Conservation (phyloP, 2,888 invertebrate genomes). For the Galerucella nymphaeae region DNA sequence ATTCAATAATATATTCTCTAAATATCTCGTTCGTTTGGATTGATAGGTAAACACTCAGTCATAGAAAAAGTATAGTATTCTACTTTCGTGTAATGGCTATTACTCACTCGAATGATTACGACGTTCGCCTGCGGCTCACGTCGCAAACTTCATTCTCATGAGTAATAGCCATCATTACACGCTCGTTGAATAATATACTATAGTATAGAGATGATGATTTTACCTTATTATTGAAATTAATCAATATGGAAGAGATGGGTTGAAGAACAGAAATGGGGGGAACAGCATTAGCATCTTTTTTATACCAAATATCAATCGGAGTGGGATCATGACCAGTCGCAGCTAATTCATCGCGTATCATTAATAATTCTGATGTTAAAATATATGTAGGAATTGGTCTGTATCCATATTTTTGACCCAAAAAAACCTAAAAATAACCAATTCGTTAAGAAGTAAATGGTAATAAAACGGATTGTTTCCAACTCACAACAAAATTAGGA, state of each 20-base stretch:
- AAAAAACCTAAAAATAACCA: slow-evolving; percentile 75
- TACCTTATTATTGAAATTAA: slow-evolving; percentile 98
- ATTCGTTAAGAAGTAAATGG: neutral
- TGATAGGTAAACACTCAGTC: no score
- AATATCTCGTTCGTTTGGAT: no score
- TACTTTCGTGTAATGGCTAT: no score
- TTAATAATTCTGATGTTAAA: slow-evolving; percentile 87
- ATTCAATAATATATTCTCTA: no score
- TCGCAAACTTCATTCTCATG: no score
- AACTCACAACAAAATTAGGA: slow-evolving; percentile 91
- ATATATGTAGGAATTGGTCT: slow-evolving; percentile 97
- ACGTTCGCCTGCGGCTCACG: no score
- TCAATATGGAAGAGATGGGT: slow-evolving; percentile 95
- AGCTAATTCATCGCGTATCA: slow-evolving; percentile 86
- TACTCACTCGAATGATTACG: no score
- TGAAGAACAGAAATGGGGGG: slow-evolving; percentile 95
- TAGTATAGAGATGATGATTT: slow-evolving; percentile 23
- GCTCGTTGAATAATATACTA: no score
- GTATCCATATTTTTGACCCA: slow-evolving; percentile 98
- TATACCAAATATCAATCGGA: slow-evolving; percentile 93
- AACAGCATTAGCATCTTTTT: slow-evolving; percentile 95
- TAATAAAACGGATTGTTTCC: neutral
- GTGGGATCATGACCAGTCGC: slow-evolving; percentile 85
- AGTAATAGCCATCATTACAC: no score
- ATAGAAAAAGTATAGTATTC: no score